Conservation (phyloP, 2,113 vertebrate species). For the Lepus europaeus region DNA sequence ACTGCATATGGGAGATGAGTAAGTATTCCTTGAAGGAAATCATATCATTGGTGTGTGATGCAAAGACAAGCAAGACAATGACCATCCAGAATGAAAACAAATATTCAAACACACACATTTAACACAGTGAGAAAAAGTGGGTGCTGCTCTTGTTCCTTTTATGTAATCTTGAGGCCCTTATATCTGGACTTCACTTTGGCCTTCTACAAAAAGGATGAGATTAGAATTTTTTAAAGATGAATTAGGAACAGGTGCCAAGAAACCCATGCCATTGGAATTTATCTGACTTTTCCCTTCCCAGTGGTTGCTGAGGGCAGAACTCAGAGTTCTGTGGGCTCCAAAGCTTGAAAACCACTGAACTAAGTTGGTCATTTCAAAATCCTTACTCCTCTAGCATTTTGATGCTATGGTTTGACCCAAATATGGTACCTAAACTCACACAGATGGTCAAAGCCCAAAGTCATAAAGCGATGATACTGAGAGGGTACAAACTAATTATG, state of each 20-base stretch:
- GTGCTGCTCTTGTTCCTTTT: neutral
- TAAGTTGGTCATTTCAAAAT: neutral
- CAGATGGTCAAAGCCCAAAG: too few relatives aligned
- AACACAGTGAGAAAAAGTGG: neutral
- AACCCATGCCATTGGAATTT: neutral
- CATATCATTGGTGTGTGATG: neutral
- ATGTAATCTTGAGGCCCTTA: neutral
- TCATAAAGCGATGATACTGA: too few relatives aligned
- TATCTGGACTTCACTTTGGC: neutral
- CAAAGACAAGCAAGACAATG: neutral
- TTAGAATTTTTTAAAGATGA: neutral
- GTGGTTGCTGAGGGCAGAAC: neutral
- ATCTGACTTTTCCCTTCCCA: neutral
- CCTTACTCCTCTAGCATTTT: neutral
- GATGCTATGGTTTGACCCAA: too few relatives aligned
- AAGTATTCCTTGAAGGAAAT: neutral
- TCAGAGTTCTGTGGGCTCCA: neutral
- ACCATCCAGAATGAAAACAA: neutral
- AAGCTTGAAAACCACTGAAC: neutral
- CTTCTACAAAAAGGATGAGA: neutral
- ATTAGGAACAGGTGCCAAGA: neutral
- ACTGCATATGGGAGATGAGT: neutral
- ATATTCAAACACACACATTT: neutral
- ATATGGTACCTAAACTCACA: too few relatives aligned
- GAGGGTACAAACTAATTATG: too few relatives aligned